phyloP scores from a whole-genome alignment of 2,888 invertebrate species.

The Xestia xanthographa region DNA sequence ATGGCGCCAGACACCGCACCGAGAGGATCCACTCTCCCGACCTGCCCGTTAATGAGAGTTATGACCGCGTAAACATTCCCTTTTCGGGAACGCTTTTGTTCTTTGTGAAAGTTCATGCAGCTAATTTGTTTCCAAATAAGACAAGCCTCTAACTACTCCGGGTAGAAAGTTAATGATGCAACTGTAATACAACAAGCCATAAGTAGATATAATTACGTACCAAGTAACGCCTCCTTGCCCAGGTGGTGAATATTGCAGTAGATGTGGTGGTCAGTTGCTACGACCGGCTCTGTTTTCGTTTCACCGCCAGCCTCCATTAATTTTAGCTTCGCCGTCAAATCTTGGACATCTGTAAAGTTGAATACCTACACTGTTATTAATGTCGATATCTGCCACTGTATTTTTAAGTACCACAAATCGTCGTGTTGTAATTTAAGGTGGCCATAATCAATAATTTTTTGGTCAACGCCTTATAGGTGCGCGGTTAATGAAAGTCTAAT shows the following conservation, averaged over 20 bases:
- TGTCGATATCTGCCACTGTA: not conserved
- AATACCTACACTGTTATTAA: slow-evolving; percentile 18
- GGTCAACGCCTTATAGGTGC: slow-evolving; percentile 31
- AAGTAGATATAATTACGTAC: slow-evolving; percentile 72
- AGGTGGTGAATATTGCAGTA: slow-evolving; percentile 87
- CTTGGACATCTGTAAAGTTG: slow-evolving; percentile 92
- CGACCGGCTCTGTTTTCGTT: slow-evolving; percentile 80
- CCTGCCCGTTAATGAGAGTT: slow-evolving; percentile 76
- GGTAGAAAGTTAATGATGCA: slow-evolving; percentile 38
- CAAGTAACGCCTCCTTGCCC: slow-evolving; percentile 83
- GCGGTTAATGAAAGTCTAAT: slow-evolving; percentile 60
- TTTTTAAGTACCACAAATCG: slow-evolving; percentile 14
- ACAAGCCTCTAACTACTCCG: slow-evolving; percentile 41
- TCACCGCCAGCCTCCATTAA: slow-evolving; percentile 91
- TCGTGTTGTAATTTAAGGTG: slow-evolving; percentile 21
- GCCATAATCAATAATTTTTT: slow-evolving; percentile 27
- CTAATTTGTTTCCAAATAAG: slow-evolving; percentile 58
- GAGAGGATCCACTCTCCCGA: slow-evolving; percentile 67
- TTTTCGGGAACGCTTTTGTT: slow-evolving; percentile 77
- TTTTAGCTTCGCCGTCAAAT: slow-evolving; percentile 92
- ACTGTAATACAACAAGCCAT: slow-evolving; percentile 5
- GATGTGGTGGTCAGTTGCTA: slow-evolving; percentile 85
- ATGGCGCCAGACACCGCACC: slow-evolving; percentile 75
- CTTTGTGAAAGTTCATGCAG: slow-evolving; percentile 53
- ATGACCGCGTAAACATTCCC: slow-evolving; percentile 81